Evolutionary conservation across 2,113 vertebrate species (phyloP).

Genomic region (Synodontis membranacea): DNA sequence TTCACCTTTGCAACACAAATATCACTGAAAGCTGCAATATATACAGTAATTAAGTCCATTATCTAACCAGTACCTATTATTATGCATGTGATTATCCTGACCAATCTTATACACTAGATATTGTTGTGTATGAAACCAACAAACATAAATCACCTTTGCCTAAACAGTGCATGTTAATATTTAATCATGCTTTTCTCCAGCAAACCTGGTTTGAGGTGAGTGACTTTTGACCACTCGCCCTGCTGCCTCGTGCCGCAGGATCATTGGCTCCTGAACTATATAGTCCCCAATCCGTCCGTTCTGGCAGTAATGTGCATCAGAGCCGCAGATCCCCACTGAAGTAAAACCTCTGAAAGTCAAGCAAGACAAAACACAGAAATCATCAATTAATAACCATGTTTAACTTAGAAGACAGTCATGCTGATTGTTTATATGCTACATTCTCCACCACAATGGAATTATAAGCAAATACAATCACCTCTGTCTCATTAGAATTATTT

Average conservation of each 20-base stretch:
- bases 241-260: conserved; percentile 89
- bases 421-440: not conserved
- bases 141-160: not conserved
- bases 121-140: not conserved
- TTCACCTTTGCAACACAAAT: not conserved
- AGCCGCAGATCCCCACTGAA: conserved; percentile 95
- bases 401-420: not conserved
- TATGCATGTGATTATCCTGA: too few relatives aligned
- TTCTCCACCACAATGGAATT: too few relatives aligned
- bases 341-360: conserved; percentile 80
- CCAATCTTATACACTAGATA: not conserved
- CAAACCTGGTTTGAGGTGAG: conserved; percentile 81
- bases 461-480: too few relatives aligned
- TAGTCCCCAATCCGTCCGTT: conserved; percentile 86
- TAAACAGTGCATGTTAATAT: not conserved
- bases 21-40: not conserved
- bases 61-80: too few relatives aligned
- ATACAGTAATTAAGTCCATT: too few relatives aligned
- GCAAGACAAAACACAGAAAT: not conserved
- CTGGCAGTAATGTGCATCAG: conserved; percentile 95
- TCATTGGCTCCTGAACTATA: conserved; percentile 85
- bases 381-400: not conserved
- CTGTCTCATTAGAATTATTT: too few relatives aligned
- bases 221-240: conserved; percentile 87
- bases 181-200: not conserved